phyloP scores from a whole-genome alignment of 2,113 vertebrate species.

The Perccottus glenii region DNA sequence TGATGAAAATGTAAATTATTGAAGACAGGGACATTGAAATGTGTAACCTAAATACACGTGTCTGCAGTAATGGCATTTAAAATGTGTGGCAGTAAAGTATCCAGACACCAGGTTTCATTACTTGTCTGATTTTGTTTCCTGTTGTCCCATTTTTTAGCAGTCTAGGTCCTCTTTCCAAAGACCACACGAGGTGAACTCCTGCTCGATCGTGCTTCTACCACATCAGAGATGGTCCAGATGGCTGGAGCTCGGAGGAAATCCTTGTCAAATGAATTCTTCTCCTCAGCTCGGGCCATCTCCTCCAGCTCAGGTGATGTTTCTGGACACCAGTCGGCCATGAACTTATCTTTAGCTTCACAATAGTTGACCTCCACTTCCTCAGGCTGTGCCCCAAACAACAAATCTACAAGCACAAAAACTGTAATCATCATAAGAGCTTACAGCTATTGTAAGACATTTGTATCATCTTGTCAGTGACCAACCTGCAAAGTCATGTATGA shows the following conservation, averaged over 20 bases:
- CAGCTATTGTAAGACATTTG: neutral
- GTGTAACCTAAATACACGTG: too few species aligned
- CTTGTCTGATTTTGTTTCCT: conserved; percentile 1
- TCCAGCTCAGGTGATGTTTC: conserved; percentile 78
- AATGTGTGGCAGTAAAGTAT: too few species aligned
- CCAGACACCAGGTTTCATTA: neutral
- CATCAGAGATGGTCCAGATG: conserved; percentile 77
- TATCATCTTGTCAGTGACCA: conserved; percentile 17
- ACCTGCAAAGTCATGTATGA: conserved; percentile 88
- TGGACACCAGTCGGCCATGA: conserved; percentile 78
- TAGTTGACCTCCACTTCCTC: conserved; percentile 79
- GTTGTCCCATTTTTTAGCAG: neutral
- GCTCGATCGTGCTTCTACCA: conserved; percentile 52
- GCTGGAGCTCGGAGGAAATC: conserved; percentile 59
- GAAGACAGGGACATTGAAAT: too few species aligned
- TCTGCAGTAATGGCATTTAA: too few species aligned
- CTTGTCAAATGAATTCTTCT: conserved; percentile 66
- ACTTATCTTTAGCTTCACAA: conserved; percentile 77
- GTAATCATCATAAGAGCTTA: neutral
- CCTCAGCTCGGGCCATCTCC: conserved; percentile 64
- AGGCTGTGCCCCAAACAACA: conserved; percentile 83
- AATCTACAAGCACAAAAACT: conserved; percentile 76
- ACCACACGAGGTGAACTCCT: conserved; percentile 64
- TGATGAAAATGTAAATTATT: too few species aligned
- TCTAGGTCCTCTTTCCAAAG: conserved; percentile 69